These are phyloP conservation scores for Petrosia ficiformis DNA, from an alignment of 37 sponge, comb jelly and placozoan species.

Conservation along the genomic window DNA sequence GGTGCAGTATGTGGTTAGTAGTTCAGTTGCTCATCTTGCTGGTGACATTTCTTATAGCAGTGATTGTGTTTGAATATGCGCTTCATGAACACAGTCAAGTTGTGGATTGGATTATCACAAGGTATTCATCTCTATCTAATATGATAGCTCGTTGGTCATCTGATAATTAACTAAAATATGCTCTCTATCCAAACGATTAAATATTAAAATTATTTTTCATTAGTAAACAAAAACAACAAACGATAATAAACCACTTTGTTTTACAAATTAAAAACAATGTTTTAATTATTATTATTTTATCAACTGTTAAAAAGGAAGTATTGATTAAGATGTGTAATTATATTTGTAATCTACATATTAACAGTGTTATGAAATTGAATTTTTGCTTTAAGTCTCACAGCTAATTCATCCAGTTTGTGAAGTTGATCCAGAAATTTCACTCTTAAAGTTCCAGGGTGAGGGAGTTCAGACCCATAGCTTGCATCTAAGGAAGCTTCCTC, in stretches of 20 bases:
- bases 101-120: background rate
- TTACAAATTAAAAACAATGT: background rate
- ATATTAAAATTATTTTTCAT: background rate
- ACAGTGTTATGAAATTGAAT: background rate
- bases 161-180: background rate
- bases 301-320: too few relatives aligned
- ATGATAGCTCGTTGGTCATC: too few relatives aligned
- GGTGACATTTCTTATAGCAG: background rate
- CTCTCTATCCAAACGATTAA: background rate
- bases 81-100: background rate
- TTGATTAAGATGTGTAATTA: too few relatives aligned
- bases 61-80: background rate
- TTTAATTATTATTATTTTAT: background rate
- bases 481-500: constrained; percentile 19
- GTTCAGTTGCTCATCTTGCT: background rate
- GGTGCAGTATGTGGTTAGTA: background rate
- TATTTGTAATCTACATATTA: too few relatives aligned
- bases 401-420: constrained; percentile 23
- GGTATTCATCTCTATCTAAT: background rate
- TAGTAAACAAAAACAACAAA: background rate
- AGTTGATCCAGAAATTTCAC: constrained; percentile 35
- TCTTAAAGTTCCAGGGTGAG: constrained; percentile 49
- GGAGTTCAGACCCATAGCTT: background rate
- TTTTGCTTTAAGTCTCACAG: constrained; percentile 16
- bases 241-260: background rate